Evolutionary conservation across 1,140 invertebrate genomes (phyloP), one percentile per base, ranked within the genome.

Genomic region (Pseudomyrmex gracilis): DNA sequence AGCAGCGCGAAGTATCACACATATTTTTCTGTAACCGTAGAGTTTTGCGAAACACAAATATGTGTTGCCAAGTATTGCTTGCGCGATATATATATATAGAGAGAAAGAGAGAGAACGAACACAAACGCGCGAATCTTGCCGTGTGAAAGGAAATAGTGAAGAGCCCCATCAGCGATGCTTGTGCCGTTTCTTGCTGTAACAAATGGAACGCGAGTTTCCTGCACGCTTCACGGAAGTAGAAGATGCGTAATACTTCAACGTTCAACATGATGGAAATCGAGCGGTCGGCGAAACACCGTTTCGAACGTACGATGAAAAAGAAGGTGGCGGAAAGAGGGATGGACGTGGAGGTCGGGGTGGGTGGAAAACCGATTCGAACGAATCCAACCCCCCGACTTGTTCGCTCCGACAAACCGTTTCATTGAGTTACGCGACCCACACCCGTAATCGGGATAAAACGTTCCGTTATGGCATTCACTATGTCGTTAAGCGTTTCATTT

Each of bases 381-480:
- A 57, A 71, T 73, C 1, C 49, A 82, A 34, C 34, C 15, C 43
- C 5, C 57, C 34, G 8, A 0, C 49, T 34, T 15, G 53, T 57
- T 12, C 2, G 12, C 45, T 0, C n/a, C 82, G 84, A 70, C 63
- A 84, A 77, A 85, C 64, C 64, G 51, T 77, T 70, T 85, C 71
- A 70, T 85, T 57, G 64, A 85, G 64, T 85, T 85, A 85, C 74
- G 82, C 70, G 60, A 12, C 34, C 9, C 57, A 17, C 55, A 24
- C 57, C 84, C 70, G 71, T 83, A 70, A 84, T 85, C 71, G 34
- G 34, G 60, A 83, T 85, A 68, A 85, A 84, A 76, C 61, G 55
- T 76, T 84, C 53, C 60, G 70, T 85, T 73, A 68, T 84, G 63
- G n/a, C 24, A 24, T 67, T 20, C 49, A 67, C 17, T 43, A 22